Evolutionary conservation across 2,797 vertebrate species (phyloP), one percentile per base, ranked within the genome.

Genomic region (Esox masquinongy): DNA sequence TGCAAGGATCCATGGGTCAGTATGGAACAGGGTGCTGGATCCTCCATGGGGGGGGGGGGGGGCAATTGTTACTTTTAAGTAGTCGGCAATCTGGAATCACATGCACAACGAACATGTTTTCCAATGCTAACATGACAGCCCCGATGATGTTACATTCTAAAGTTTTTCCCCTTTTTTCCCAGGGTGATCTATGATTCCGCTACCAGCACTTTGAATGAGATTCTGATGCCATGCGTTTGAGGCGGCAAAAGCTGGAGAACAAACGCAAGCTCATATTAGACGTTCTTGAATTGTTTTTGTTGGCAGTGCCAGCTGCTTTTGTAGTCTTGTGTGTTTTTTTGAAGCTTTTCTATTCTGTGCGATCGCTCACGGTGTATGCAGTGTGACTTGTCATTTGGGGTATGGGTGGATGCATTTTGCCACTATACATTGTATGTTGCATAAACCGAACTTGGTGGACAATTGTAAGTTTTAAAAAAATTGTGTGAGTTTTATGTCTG

Each of bases 171-270:
- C 31, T 78, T 90, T 93, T 87, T 85, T 47, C 43, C 47, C 86
- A 99, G 98, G 84, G 85, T 87, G 73, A 88, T 99, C 64, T 97
- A 92, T 76, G 93, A 96, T 85, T 95, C 93, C 2, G 95, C 96
- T 64, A 80, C 94, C 83, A 95, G 86, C 82, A 91, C 91, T 74
- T 84, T 98, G 90, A 95, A 95, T 85, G 92, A 93, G 73, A 88
- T 97, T 82, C 89, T 97, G 83, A 91, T 91, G 88, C 87, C 82
- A 73, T 92, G 78, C 90, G 17, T 56, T n/a, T 47, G 22, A 61
- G 56, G 56, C 3, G 56, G 24, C 56, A 61, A 26, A 1, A 61
- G 9, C 22, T 9, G 24, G 56, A 61, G 9, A 61, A 61, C 9
- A 4, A 12, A 22, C 9, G 24, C 56, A 24, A 24, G n/a, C 36